phyloP scores from a whole-genome alignment of 2,113 vertebrate genomes.

The Gnathonemus longibarbis region DNA sequence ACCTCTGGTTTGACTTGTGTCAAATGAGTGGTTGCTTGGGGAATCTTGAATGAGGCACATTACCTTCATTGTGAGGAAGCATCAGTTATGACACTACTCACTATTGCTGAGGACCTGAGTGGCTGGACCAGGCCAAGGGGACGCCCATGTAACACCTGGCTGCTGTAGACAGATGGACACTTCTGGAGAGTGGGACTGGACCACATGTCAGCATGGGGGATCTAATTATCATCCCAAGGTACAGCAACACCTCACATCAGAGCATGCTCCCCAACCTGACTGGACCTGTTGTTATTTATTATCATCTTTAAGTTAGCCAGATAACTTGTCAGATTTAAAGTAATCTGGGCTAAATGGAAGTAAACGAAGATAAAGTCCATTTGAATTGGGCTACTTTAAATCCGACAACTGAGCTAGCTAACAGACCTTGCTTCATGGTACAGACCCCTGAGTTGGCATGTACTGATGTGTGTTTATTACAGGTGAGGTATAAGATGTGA shows the following conservation, averaged over 20 bases:
- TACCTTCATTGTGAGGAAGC: neutral
- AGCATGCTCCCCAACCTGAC: neutral
- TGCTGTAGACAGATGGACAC: no score
- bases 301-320: neutral
- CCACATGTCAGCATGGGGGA: no score
- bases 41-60: neutral
- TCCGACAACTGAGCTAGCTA: neutral
- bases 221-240: neutral
- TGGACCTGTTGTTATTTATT: neutral
- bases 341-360: neutral
- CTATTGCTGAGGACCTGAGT: neutral
- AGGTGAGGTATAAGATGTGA: neutral
- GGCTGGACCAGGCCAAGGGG: neutral
- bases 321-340: neutral
- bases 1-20: no score
- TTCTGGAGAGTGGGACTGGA: no score
- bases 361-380: neutral
- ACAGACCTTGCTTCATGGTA: neutral
- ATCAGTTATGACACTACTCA: neutral
- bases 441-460: neutral
- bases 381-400: neutral
- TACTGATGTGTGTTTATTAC: neutral
- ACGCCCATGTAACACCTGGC: no score
- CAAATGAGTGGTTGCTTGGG: no score
- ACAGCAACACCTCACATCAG: neutral